phyloP scores from a whole-genome alignment of 2,113 vertebrate species.

The Conger conger region DNA sequence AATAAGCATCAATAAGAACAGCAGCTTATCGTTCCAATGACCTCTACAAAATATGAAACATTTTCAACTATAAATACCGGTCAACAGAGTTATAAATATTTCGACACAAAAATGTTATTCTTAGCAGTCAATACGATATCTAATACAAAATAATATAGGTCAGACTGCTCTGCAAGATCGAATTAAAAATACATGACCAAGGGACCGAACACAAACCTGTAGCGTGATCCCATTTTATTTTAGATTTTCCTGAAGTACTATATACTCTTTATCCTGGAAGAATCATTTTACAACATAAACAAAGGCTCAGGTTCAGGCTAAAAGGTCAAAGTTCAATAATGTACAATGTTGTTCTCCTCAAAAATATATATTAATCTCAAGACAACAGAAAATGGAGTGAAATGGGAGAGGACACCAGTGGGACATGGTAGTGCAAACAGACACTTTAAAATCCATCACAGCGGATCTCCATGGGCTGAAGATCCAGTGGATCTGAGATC shows the following conservation, averaged over 20 bases:
- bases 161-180: not conserved
- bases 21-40: not conserved
- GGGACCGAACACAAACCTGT: not conserved
- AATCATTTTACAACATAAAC: not conserved
- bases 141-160: not conserved
- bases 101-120: slow-evolving; percentile 23
- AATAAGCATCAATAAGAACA: not conserved
- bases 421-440: not conserved
- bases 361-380: slow-evolving; percentile 12
- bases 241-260: not conserved
- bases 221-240: not conserved
- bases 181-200: not conserved
- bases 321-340: not conserved
- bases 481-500: too few species aligned
- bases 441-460: not conserved
- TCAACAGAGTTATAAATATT: slow-evolving; percentile 40
- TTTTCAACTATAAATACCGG: slow-evolving; percentile 47
- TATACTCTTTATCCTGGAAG: not conserved
- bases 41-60: not conserved
- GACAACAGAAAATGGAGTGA: not conserved
- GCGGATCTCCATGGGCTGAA: not conserved
- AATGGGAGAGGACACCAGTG: not conserved
- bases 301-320: not conserved
- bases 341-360: not conserved
- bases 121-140: slow-evolving; percentile 11